Evolutionary conservation across 2,888 invertebrate genomes (phyloP).

Genomic region (Glaucopsyche alexis): DNA sequence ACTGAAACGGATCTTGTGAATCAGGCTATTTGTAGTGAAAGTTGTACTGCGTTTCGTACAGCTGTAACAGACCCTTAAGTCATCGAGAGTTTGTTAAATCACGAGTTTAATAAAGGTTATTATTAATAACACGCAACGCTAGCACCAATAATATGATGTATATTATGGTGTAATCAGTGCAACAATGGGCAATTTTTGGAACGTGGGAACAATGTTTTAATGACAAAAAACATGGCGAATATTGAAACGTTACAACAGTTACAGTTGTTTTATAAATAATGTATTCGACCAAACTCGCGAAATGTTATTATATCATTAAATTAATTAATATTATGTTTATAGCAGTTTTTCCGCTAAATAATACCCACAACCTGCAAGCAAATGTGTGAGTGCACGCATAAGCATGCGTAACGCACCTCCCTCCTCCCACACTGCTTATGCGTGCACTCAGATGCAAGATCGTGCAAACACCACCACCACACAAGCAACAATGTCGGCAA

Average conservation of each 20-base stretch:
- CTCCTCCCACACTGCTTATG: too few relatives aligned
- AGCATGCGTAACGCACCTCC: too few relatives aligned
- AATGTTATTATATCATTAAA: too few relatives aligned
- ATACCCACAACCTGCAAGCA: too few relatives aligned
- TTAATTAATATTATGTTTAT: too few relatives aligned
- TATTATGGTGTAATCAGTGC: constrained; percentile 16
- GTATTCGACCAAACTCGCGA: constrained; percentile 3
- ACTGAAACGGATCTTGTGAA: too few relatives aligned
- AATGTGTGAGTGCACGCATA: too few relatives aligned
- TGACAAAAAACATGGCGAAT: constrained; percentile 20
- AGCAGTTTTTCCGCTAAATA: too few relatives aligned
- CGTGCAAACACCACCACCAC: too few relatives aligned
- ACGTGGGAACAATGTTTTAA: constrained; percentile 18
- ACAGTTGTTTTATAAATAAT: not conserved
- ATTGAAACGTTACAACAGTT: not conserved
- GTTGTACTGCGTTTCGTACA: not conserved
- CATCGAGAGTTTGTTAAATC: too few relatives aligned
- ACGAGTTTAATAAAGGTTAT: constrained; percentile 7
- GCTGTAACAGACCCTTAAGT: constrained; percentile 2
- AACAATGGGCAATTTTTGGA: constrained; percentile 17
- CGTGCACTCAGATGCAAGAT: too few relatives aligned
- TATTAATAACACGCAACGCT: not conserved
- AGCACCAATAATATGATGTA: constrained; percentile 9
- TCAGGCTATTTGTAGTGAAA: not conserved
- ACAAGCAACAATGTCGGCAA: too few relatives aligned